A percentile compares a stretch with the other conserved stretches of the same genome.
These are phyloP conservation scores for Thymelicus lineola DNA, from an alignment of 2,888 invertebrate genomes.

Conservation along the genomic window DNA sequence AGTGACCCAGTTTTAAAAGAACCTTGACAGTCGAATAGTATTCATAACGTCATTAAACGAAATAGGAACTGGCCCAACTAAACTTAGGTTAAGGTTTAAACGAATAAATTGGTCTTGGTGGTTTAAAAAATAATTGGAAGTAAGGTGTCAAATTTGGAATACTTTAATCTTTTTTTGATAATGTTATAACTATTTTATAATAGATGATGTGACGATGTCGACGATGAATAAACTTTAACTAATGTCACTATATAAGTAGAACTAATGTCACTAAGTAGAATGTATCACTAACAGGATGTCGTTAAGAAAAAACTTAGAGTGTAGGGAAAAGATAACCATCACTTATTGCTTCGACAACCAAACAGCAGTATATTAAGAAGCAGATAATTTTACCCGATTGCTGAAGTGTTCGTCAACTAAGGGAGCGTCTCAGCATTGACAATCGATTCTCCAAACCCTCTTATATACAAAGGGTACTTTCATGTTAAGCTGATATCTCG, in stretches of 20 bases:
- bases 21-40: conserved; percentile 1
- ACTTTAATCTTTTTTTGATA: no score
- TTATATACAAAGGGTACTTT: conserved; percentile 34
- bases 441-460: conserved; percentile 30
- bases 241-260: no score
- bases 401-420: conserved; percentile 15
- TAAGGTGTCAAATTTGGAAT: no score
- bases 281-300: no score
- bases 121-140: no score
- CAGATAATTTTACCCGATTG: conserved; percentile 29
- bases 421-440: conserved; percentile 22
- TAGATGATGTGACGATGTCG: no score
- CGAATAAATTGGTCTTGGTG: no score
- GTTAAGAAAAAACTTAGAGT: no score
- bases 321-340: not conserved
- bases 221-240: no score
- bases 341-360: not conserved
- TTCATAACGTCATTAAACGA: conserved; percentile 1
- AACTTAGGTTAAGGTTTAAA: no score
- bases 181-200: no score
- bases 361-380: conserved; percentile 14
- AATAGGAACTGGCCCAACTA: not conserved
- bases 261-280: no score
- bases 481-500: conserved; percentile 24
- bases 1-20: not conserved